Percentiles rank a stretch among this genome's conserved stretches.
phyloP scores from a whole-genome alignment of 2,113 vertebrate species.

The Sinocyclocheilus rhinocerous region DNA sequence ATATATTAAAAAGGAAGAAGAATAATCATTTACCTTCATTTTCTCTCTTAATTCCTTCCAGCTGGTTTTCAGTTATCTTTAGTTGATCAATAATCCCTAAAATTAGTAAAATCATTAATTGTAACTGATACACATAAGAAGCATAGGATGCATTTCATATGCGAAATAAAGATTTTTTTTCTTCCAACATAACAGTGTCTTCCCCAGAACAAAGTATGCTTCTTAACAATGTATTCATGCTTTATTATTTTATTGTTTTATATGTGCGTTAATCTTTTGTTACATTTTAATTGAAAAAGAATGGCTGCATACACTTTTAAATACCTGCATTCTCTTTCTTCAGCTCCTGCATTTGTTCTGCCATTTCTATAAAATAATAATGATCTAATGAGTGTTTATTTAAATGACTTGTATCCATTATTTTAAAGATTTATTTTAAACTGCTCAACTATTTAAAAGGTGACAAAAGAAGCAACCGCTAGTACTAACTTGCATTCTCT shows the following conservation, averaged over 20 bases:
- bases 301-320: background rate
- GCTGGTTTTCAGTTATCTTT: background rate
- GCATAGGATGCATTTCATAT: background rate
- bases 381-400: background rate
- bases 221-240: background rate
- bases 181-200: background rate
- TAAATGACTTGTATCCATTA: background rate
- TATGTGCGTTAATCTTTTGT: background rate
- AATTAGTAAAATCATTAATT: background rate
- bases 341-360: background rate
- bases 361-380: background rate
- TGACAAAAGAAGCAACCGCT: background rate
- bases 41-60: background rate
- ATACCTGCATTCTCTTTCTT: slow-evolving; percentile 17
- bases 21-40: background rate
- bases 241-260: background rate
- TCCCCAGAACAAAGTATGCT: background rate
- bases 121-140: background rate
- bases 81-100: background rate
- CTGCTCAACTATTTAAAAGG: background rate
- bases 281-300: background rate
- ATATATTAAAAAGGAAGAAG: background rate
- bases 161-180: background rate
- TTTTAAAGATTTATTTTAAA: background rate
- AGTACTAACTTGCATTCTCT: slow-evolving; percentile 7